These are phyloP conservation scores for Sylvilagus bachmani DNA, from an alignment of 2,113 vertebrate species.

Conservation along the genomic window DNA sequence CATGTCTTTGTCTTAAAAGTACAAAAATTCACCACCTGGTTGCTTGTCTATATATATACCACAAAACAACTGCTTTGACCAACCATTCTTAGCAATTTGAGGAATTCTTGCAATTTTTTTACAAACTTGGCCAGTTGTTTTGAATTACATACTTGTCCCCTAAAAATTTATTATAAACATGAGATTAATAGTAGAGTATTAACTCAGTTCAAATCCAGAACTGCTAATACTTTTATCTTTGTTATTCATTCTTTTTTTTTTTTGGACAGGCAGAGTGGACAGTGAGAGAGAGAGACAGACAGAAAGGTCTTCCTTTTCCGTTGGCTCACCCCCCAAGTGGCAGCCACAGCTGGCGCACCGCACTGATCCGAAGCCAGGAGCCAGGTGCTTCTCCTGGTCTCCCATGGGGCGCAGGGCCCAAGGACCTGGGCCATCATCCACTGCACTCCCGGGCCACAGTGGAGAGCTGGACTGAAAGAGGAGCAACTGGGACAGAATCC, in stretches of 20 bases:
- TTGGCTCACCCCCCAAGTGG: too few relatives aligned
- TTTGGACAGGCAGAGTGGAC: too few relatives aligned
- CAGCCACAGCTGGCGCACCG: too few relatives aligned
- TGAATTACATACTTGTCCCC: neutral
- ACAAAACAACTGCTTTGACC: constrained; percentile 44
- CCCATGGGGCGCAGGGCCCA: too few relatives aligned
- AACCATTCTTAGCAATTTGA: constrained; percentile 39
- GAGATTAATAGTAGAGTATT: neutral
- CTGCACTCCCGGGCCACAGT: too few relatives aligned
- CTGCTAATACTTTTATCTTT: constrained; percentile 31
- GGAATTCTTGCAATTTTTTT: constrained; percentile 4
- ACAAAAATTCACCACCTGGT: constrained; percentile 25
- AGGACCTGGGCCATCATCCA: too few relatives aligned
- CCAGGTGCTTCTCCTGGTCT: too few relatives aligned
- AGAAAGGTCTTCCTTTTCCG: too few relatives aligned
- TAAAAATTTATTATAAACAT: constrained; percentile 16
- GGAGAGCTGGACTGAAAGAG: too few relatives aligned
- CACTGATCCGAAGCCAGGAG: too few relatives aligned
- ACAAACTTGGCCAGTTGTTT: constrained; percentile 42
- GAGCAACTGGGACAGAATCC: too few relatives aligned
- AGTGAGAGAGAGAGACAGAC: too few relatives aligned
- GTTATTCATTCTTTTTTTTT: neutral
- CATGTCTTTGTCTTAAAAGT: neutral
- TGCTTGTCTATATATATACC: constrained; percentile 22
- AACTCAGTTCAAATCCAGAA: constrained; percentile 29